Percentiles rank a stretch among this genome's conserved stretches.
These are phyloP conservation scores for Brienomyrus longianalis DNA, from an alignment of 2,113 vertebrate genomes.

Conservation along the genomic window DNA sequence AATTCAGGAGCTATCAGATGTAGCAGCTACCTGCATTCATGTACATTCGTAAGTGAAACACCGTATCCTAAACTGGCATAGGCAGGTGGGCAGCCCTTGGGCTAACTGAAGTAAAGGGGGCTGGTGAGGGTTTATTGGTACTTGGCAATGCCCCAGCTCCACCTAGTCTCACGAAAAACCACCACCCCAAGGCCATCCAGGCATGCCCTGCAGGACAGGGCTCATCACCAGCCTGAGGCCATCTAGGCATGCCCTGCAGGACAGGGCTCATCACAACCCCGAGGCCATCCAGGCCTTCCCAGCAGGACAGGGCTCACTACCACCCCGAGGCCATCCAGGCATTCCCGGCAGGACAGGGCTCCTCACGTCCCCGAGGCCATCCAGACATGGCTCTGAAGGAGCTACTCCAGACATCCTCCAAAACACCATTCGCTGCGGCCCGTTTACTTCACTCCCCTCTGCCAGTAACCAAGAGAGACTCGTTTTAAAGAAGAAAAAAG, in stretches of 20 bases:
- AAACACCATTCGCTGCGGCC: not conserved
- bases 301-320: too few species aligned
- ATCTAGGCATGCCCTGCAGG: not conserved
- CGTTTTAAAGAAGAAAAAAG: not conserved
- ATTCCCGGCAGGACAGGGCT: not conserved
- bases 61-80: not conserved
- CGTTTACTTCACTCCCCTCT: not conserved
- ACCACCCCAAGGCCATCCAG: not conserved
- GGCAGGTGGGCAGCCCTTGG: not conserved
- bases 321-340: not conserved
- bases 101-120: not conserved
- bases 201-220: not conserved
- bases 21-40: not conserved
- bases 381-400: too few species aligned
- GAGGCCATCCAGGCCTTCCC: too few species aligned
- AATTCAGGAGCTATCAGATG: not conserved
- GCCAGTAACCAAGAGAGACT: not conserved
- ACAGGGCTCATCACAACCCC: not conserved
- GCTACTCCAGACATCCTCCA: not conserved
- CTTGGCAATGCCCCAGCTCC: not conserved
- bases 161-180: not conserved
- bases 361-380: too few species aligned
- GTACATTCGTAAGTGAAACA: not conserved
- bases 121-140: not conserved
- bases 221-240: not conserved